Base-by-base conservation (phyloP, 2,888 invertebrate species). In the Drosophila nr. fundita region DNA sequence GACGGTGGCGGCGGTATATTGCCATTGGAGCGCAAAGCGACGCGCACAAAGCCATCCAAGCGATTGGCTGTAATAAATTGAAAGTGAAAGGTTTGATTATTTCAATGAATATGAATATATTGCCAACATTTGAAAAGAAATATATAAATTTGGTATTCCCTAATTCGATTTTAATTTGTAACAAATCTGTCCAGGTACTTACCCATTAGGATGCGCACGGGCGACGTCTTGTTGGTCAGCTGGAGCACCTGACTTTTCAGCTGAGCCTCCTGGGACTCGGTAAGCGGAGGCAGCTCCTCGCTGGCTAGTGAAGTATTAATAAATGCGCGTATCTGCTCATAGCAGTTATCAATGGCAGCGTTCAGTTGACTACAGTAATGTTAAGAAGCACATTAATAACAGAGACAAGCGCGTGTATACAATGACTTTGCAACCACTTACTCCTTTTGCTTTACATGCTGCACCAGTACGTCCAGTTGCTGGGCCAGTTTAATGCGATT, bases 181-280 rank as follows among this genome's bases (percentile, higher is more conserved):
- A 40, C 10, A n/a, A 10, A n/a, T 5, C 21, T 36, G 15, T 18
- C n/a, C 5, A 24, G n/a, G 36, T 36, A 36, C 36, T 80, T 86
- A 93, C 93, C 91, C 91, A 93, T 91, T 49, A 93, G 76, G 27
- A 74, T 80, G 40, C 91, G 90, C 27, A 93, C 93, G 0, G 93
- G 91, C 2, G 92, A 90, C 0, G 90, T 80, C 55, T 83, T 90
- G 45, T 89, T 90, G 24, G 80, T 79, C 34, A 92, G 64, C 74
- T 92, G 91, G n/a, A 91, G 67, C 55, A 93, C 80, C 74, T 93
- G 93, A 3, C 67, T 81, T 70, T 92, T 87, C 13, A 93, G 73
- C 24, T 91, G 78, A 27, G 73, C 64, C 78, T 92, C 91, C 24
- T 89, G 82, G n/a, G 79, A 68, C 4, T 83, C 69, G 45, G 82